Percentiles rank a stretch among this genome's conserved stretches.
These are phyloP conservation scores for Strix aluco DNA, from an alignment of 2,113 vertebrate species.

Conservation along the genomic window DNA sequence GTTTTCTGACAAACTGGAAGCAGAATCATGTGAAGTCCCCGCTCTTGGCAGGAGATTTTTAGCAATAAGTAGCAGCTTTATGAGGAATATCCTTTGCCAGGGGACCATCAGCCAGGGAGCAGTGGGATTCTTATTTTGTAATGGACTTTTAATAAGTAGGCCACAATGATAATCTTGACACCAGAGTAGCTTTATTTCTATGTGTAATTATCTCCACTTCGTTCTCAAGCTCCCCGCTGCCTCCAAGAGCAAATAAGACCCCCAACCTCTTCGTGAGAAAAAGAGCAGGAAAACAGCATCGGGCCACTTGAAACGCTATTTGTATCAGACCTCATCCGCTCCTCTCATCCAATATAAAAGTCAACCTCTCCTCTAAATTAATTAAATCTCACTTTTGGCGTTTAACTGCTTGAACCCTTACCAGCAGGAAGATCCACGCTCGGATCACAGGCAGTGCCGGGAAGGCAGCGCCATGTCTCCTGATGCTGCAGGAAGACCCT, in stretches of 20 bases:
- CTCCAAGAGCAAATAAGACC: conserved; percentile 41
- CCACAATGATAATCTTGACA: conserved; percentile 54
- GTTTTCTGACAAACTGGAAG: conserved; percentile 1
- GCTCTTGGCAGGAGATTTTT: conserved; percentile 44
- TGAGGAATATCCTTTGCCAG: conserved; percentile 56
- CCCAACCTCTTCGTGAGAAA: conserved; percentile 34
- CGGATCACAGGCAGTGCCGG: accelerated
- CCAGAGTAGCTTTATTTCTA: conserved; percentile 1
- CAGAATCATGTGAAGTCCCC: not conserved
- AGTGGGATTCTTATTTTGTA: conserved; percentile 57
- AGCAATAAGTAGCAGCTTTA: conserved; percentile 60
- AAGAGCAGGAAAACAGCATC: not conserved
- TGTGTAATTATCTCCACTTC: conserved; percentile 10
- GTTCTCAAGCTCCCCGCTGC: not conserved
- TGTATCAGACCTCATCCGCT: not conserved
- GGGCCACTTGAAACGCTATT: conserved; percentile 8
- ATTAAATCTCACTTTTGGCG: not conserved
- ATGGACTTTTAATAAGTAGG: conserved; percentile 66
- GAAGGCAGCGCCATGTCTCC: accelerated
- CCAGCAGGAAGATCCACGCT: not conserved
- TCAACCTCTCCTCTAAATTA: not conserved
- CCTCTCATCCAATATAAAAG: not conserved
- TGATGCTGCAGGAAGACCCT: no score
- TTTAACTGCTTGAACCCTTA: not conserved
- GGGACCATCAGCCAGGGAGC: conserved; percentile 42